Evolutionary conservation across 1,140 invertebrate genomes (phyloP).

Genomic region (Druon quercuslanigerum): DNA sequence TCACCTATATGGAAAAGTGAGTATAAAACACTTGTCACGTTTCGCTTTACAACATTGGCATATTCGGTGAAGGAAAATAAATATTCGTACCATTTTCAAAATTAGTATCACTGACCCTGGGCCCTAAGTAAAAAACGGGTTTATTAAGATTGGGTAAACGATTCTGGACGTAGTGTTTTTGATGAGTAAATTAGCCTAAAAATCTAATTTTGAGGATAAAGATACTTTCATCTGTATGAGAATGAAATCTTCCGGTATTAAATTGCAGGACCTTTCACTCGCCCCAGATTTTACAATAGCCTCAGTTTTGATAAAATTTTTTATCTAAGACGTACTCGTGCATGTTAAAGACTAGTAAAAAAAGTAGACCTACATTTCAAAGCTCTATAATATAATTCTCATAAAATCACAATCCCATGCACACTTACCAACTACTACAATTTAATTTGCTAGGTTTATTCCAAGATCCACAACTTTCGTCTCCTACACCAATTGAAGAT

Average conservation of each 20-base stretch:
- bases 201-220: conserved; percentile 19
- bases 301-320: conserved; percentile 1
- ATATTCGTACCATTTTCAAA: too few relatives aligned
- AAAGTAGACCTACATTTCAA: conserved; percentile 15
- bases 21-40: too few relatives aligned
- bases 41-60: too few relatives aligned
- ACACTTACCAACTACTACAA: background rate
- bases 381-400: background rate
- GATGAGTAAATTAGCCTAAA: background rate
- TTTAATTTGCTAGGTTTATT: background rate
- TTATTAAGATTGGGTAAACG: too few relatives aligned
- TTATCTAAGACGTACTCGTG: background rate
- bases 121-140: too few relatives aligned
- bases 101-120: too few relatives aligned
- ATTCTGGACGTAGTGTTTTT: background rate
- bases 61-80: too few relatives aligned
- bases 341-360: conserved; percentile 4
- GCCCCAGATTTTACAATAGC: conserved; percentile 12
- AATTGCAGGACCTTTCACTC: conserved; percentile 23
- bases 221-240: conserved; percentile 37
- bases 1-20: too few relatives aligned
- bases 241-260: conserved; percentile 18
- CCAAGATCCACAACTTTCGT: too few relatives aligned
- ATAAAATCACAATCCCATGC: background rate
- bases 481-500: too few relatives aligned